phyloP scores from a whole-genome alignment of 2,888 invertebrate genomes.

The Agelastica alni region DNA sequence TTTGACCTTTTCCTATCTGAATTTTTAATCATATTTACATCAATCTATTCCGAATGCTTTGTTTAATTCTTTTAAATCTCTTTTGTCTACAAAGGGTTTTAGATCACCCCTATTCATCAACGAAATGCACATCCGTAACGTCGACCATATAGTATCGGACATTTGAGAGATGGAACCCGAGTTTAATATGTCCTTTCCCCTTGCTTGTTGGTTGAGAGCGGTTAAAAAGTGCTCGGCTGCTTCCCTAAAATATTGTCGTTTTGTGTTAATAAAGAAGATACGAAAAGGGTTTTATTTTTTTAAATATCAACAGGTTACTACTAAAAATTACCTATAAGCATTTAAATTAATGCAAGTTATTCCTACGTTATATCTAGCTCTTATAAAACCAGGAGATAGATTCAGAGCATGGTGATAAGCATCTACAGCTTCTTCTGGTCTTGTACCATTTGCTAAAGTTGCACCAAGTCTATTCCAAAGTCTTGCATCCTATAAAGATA shows the following conservation, averaged over 20 bases:
- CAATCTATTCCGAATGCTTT: slow-evolving; percentile 65
- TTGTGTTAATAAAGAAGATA: too few relatives aligned
- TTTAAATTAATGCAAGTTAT: slow-evolving; percentile 96
- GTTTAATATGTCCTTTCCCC: slow-evolving; percentile 63
- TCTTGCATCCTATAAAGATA: slow-evolving; percentile 73
- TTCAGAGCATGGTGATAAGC: slow-evolving; percentile 92
- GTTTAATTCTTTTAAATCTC: slow-evolving; percentile 66
- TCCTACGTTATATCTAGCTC: slow-evolving; percentile 96
- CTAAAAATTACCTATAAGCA: slow-evolving; percentile 65
- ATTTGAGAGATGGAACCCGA: slow-evolving; percentile 62
- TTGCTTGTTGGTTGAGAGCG: slow-evolving; percentile 90
- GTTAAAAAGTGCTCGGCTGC: slow-evolving; percentile 94
- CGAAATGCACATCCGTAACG: slow-evolving; percentile 84
- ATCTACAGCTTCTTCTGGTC: slow-evolving; percentile 93
- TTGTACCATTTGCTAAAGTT: slow-evolving; percentile 92
- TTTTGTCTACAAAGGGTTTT: slow-evolving; percentile 64
- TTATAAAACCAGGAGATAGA: slow-evolving; percentile 92
- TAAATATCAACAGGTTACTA: slow-evolving; percentile 1
- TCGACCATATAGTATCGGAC: slow-evolving; percentile 95
- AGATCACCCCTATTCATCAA: slow-evolving; percentile 74
- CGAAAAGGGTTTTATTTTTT: too few relatives aligned
- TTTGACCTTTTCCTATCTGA: not conserved
- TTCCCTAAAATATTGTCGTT: slow-evolving; percentile 75
- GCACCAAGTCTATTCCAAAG: slow-evolving; percentile 98
- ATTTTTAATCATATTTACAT: too few relatives aligned